Base-by-base conservation (phyloP, 2,888 invertebrate species). In the Brenthis hecate region DNA sequence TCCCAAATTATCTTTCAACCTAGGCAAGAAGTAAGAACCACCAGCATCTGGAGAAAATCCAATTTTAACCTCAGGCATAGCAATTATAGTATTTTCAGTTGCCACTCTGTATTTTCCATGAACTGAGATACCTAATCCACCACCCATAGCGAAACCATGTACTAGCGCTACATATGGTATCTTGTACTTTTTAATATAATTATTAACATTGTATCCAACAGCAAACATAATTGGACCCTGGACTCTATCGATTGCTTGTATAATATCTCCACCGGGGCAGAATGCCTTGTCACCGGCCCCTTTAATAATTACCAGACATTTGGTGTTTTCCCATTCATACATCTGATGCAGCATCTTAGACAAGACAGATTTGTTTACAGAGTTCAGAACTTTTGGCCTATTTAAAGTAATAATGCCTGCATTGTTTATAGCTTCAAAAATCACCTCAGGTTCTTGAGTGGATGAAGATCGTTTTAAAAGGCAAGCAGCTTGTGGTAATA, bases 61-160 rank as follows among this genome's bases (percentile, higher is more conserved):
- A 78, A 99, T 98, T n/a, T 96, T 97, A 0, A 99, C 99, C 93
- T 99, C 99, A 0, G 99, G 99, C 99, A 99, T 99, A 0, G 99
- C 99, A 85, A 99, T 97, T 36, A 99, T 79, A 0, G 99, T 98
- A 77, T 95, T 96, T 85, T 99, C 99, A 0, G 99, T 99, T 0
- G 99, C 99, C 47, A 99, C 95, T 72, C 99, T 94, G 84, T 97
- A 99, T 78, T 94, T 94, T 0, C 99, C 99, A 88, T 99, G 99
- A 0, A 99, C 97, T 0, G 99, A 99, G 36, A 99, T 78, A 0
- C 99, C 99, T 60, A 98, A 96, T 51, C 99, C 99, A 67, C 99
- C 99, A 53, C 99, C 99, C 99, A 99, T 99, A 0, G 98, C 98
- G 70, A 99, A 98, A 2, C 99, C 99, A 92, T 98, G 95, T 68